Conservation (phyloP, 2,888 invertebrate species). For the Hoplodrina blanda region DNA sequence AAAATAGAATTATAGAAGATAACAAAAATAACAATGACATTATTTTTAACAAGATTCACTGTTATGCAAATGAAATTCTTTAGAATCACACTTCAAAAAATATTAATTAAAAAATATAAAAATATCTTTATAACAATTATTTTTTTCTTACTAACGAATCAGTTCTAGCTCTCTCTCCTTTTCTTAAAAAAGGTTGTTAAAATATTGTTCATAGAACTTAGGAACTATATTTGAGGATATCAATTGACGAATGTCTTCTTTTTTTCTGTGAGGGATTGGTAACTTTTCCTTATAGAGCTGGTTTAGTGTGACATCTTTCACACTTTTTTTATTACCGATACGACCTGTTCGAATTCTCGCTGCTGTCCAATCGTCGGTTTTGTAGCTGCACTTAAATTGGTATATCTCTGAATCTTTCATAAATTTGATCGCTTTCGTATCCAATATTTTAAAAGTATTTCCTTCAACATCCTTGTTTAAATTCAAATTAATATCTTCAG, state of each 20-base stretch:
- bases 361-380: constrained; percentile 26
- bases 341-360: constrained; percentile 27
- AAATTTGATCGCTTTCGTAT: constrained; percentile 40
- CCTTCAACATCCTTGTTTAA: constrained; percentile 40
- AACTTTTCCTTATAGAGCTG: constrained; percentile 36
- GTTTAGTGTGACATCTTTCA: constrained; percentile 30
- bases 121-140: constrained; percentile 18
- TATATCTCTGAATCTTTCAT: constrained; percentile 43
- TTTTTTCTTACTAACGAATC: constrained; percentile 34
- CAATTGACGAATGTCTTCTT: constrained; percentile 50
- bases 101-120: constrained; percentile 27
- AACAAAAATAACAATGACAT: constrained; percentile 28
- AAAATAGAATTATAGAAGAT: constrained; percentile 29
- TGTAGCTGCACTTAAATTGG: constrained; percentile 28
- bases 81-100: constrained; percentile 31
- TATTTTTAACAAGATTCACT: constrained; percentile 11
- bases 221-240: constrained; percentile 53
- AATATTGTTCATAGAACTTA: constrained; percentile 52
- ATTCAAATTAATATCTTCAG: constrained; percentile 47
- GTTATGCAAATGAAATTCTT: constrained; percentile 10
- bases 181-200: constrained; percentile 46
- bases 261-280: constrained; percentile 45
- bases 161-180: constrained; percentile 29
- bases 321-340: constrained; percentile 33
- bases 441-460: constrained; percentile 37